Percentiles rank a stretch among this genome's conserved stretches.
Conservation (phyloP, 2,888 invertebrate genomes). For the Watsonalla binaria region DNA sequence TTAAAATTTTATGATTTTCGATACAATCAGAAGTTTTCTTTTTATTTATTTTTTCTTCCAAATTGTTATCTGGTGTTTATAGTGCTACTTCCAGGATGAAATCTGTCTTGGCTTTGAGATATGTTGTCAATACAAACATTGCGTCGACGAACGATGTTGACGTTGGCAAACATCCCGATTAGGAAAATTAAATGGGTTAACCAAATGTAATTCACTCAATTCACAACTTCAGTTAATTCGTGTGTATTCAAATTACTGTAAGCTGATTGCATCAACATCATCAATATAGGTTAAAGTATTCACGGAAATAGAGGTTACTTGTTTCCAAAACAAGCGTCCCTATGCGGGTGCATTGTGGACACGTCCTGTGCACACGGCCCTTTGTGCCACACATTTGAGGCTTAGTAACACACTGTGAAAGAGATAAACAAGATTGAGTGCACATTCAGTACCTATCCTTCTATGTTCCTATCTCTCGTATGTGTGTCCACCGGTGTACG, state of each 20-base stretch:
- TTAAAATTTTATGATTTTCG: neutral
- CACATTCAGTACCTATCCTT: constrained; percentile 36
- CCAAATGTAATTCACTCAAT: constrained; percentile 52
- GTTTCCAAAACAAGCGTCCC: constrained; percentile 41
- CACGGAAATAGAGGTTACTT: constrained; percentile 34
- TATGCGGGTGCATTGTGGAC: constrained; percentile 63
- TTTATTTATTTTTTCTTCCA: too few relatives aligned
- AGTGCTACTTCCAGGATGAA: constrained; percentile 29
- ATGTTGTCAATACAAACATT: constrained; percentile 63
- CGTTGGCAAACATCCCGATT: constrained; percentile 62
- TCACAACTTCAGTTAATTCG: constrained; percentile 31
- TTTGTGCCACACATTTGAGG: constrained; percentile 35
- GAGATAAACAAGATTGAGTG: constrained; percentile 55
- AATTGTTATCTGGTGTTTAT: constrained; percentile 28
- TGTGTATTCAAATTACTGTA: constrained; percentile 3
- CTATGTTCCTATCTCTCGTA: constrained; percentile 27
- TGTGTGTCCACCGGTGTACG: constrained; percentile 34
- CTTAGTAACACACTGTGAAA: constrained; percentile 29
- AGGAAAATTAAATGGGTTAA: constrained; percentile 52
- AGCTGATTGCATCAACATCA: constrained; percentile 3
- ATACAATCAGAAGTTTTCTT: too few relatives aligned
- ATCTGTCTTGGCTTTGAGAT: constrained; percentile 48
- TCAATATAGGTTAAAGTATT: constrained; percentile 24
- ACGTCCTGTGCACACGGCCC: constrained; percentile 35
- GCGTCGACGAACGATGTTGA: constrained; percentile 32